phyloP scores from a whole-genome alignment of 2,888 invertebrate species.

The Caenorhabditis sinica region DNA sequence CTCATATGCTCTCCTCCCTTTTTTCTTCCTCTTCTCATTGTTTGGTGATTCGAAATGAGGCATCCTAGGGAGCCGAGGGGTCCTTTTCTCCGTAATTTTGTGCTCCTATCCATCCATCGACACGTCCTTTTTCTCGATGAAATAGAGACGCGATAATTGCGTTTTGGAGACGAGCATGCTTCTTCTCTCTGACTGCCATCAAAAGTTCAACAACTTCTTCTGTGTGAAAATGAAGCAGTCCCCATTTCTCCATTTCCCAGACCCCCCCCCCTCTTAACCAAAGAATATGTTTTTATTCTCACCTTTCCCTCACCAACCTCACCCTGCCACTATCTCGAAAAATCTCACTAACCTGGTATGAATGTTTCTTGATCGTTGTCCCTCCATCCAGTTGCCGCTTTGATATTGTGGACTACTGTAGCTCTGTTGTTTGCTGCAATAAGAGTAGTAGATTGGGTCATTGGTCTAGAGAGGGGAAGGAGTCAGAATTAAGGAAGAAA shows the following conservation, averaged over 20 bases:
- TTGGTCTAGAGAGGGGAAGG: slow-evolving; percentile 16
- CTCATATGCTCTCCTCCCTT: slow-evolving; percentile 12
- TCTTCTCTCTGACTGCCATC: slow-evolving; percentile 31
- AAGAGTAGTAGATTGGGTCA: not conserved
- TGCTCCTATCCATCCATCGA: slow-evolving; percentile 38
- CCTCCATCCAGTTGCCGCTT: slow-evolving; percentile 67
- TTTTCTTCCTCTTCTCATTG: slow-evolving; percentile 40
- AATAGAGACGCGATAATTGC: slow-evolving; percentile 62
- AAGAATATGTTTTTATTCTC: slow-evolving; percentile 17
- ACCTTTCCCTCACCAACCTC: slow-evolving; percentile 13
- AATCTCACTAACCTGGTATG: slow-evolving; percentile 37
- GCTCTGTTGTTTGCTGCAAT: slow-evolving; percentile 63
- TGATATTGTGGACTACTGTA: slow-evolving; percentile 67
- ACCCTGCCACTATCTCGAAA: slow-evolving; percentile 9
- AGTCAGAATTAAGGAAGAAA: slow-evolving; percentile 31
- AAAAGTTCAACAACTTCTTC: slow-evolving; percentile 61
- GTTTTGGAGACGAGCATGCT: slow-evolving; percentile 9
- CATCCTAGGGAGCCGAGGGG: slow-evolving; percentile 30
- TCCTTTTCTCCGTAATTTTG: slow-evolving; percentile 53
- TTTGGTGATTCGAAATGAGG: slow-evolving; percentile 58
- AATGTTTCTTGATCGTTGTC: slow-evolving; percentile 60
- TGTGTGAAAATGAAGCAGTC: slow-evolving; percentile 51
- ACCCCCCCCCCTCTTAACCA: not conserved
- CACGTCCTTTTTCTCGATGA: slow-evolving; percentile 41
- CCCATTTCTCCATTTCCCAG: slow-evolving; percentile 1